phyloP scores from a whole-genome alignment of 2,888 invertebrate genomes.

The Polietes domitor region DNA sequence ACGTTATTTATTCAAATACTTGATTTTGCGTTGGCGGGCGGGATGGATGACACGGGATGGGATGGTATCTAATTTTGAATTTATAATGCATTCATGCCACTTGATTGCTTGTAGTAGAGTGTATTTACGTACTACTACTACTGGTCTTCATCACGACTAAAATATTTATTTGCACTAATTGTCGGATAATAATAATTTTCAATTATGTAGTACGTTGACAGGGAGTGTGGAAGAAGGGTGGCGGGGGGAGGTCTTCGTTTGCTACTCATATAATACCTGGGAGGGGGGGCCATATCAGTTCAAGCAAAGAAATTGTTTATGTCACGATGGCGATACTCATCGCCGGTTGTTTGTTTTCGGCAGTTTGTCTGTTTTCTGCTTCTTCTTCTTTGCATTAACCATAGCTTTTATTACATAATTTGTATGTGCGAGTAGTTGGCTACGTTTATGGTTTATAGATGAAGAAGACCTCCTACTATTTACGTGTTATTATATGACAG shows the following conservation, averaged over 20 bases:
- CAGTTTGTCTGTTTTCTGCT: not conserved
- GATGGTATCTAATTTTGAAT: not conserved
- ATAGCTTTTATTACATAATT: conserved; percentile 17
- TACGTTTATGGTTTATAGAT: not conserved
- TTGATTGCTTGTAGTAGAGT: conserved; percentile 16
- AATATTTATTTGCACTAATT: conserved; percentile 52
- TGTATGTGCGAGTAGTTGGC: not conserved
- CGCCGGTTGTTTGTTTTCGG: not conserved
- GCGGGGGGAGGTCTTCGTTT: not conserved
- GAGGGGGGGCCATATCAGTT: no score
- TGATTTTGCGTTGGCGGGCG: not conserved
- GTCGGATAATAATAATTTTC: conserved; percentile 11
- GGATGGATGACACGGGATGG: not conserved
- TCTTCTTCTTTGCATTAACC: not conserved
- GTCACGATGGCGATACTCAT: not conserved
- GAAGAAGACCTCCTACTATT: not conserved
- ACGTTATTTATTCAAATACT: not conserved
- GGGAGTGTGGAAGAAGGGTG: no score
- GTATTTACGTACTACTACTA: not conserved
- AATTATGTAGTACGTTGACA: not conserved
- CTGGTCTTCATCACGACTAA: not conserved
- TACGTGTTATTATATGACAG: no score
- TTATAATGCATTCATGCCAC: conserved; percentile 18
- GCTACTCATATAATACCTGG: no score
- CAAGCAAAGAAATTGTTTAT: not conserved